A percentile compares a stretch with the other conserved stretches of the same genome.
These are phyloP conservation scores for Rhagonycha lutea DNA, from an alignment of 2,888 invertebrate genomes.

Conservation along the genomic window DNA sequence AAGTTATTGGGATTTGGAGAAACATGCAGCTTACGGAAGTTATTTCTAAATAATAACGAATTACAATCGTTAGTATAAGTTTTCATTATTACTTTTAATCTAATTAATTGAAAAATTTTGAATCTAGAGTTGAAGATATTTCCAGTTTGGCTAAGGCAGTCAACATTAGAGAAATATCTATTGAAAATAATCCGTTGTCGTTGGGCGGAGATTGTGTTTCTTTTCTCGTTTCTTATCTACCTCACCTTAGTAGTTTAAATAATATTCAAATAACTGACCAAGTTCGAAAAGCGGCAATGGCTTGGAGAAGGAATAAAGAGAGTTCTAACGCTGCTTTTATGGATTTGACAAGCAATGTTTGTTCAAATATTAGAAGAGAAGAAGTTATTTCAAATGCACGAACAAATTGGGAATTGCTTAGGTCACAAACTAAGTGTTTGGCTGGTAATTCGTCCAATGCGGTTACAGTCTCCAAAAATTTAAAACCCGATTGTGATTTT, in stretches of 20 bases:
- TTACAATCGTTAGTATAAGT: constrained; percentile 61
- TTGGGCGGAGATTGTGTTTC: constrained; percentile 81
- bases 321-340: constrained; percentile 69
- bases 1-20: constrained; percentile 81
- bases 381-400: constrained; percentile 84
- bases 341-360: constrained; percentile 64
- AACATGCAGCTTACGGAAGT: constrained; percentile 73
- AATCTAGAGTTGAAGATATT: constrained; percentile 79
- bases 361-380: constrained; percentile 68
- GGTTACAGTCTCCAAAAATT: constrained; percentile 44
- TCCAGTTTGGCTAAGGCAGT: constrained; percentile 78
- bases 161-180: constrained; percentile 79
- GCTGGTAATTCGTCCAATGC: constrained; percentile 47
- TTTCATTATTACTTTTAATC: background rate
- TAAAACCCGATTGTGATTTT: constrained; percentile 53
- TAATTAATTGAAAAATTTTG: background rate
- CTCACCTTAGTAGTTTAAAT: constrained; percentile 73
- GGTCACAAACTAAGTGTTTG: constrained; percentile 67
- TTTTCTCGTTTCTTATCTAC: constrained; percentile 79
- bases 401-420: constrained; percentile 83
- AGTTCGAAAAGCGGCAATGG: constrained; percentile 76
- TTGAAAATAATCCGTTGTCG: constrained; percentile 85
- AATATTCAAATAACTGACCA: constrained; percentile 81
- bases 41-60: constrained; percentile 84
- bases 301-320: constrained; percentile 80